phyloP scores from a whole-genome alignment of 2,797 vertebrate genomes.

The Heteromormyrus szaboi region DNA sequence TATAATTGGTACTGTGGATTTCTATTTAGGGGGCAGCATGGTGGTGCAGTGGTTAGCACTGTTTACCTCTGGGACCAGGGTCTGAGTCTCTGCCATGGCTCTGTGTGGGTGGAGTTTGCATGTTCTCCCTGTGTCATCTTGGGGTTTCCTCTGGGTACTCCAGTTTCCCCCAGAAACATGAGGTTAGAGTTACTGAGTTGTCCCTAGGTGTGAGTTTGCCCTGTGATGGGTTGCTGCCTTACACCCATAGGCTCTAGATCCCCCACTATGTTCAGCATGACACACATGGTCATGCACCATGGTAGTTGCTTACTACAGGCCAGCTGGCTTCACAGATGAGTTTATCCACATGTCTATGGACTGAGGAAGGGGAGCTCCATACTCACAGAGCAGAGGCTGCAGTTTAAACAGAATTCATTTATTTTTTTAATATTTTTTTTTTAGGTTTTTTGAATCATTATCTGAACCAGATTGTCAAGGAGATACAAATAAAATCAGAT shows the following conservation, averaged over 20 bases:
- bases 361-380: neutral
- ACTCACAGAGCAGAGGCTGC: neutral
- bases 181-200: neutral
- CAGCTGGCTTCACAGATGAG: neutral
- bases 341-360: neutral
- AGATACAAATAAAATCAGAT: too few relatives aligned
- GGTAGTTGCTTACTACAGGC: neutral
- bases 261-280: neutral
- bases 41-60: neutral
- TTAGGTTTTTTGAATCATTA: too few relatives aligned
- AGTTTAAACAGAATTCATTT: neutral
- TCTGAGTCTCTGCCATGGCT: neutral
- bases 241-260: neutral
- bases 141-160: neutral
- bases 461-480: too few relatives aligned
- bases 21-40: neutral
- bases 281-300: neutral
- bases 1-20: neutral
- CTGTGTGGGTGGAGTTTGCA: neutral
- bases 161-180: neutral
- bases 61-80: neutral
- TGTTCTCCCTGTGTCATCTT: neutral
- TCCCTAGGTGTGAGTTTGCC: neutral
- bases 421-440: neutral
- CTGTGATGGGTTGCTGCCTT: neutral